Evolutionary conservation across 2,797 vertebrate genomes (phyloP).

Genomic region (Chloroceryle inda): DNA sequence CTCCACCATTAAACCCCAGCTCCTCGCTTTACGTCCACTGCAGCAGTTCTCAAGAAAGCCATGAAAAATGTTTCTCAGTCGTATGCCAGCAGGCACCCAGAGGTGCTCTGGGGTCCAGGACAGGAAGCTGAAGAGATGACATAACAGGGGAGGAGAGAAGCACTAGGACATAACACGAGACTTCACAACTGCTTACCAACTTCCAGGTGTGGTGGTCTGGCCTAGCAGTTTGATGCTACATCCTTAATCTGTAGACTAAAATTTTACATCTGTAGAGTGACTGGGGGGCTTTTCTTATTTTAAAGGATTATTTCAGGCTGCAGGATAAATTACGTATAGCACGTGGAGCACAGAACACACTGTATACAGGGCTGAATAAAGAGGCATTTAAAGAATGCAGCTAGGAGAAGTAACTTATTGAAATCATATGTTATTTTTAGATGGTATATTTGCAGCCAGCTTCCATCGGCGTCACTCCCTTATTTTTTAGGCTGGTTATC

Average conservation of each 20-base stretch:
- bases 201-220: background rate
- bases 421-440: background rate
- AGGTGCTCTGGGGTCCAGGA: background rate
- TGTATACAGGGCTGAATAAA: background rate
- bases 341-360: background rate
- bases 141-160: background rate
- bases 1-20: background rate
- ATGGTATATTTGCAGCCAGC: background rate
- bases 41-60: background rate
- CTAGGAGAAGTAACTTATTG: background rate
- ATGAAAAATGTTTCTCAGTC: background rate
- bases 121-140: background rate
- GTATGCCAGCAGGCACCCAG: background rate
- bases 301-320: background rate
- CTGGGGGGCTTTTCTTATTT: background rate
- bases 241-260: background rate
- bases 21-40: background rate
- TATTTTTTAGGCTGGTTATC: background rate
- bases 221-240: background rate
- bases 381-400: background rate
- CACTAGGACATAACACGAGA: background rate
- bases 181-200: background rate
- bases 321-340: background rate
- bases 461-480: slow-evolving; percentile 4
- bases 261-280: background rate